Base-by-base conservation (phyloP, 1,140 invertebrate genomes). In the Monochamus saltuarius region DNA sequence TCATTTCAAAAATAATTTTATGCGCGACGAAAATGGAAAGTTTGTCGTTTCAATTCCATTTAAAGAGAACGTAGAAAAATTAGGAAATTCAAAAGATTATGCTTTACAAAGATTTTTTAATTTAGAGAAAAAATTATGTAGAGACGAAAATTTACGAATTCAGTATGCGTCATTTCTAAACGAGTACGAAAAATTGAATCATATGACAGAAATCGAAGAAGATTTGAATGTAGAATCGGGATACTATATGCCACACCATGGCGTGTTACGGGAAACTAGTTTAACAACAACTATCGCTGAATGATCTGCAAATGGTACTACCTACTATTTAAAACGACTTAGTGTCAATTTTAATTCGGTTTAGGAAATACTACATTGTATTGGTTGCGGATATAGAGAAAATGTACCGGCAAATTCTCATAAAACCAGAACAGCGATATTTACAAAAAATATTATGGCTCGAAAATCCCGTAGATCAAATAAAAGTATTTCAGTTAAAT, bases 311-410 rank as follows among this genome's bases (percentile, higher is more conserved):
- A 46, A 40, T 53, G 11, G 46, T 61, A 9, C 70, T 73, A 9
- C 70, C 73, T 0, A 66, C 49, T 29, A 42, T 73, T 8, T 72
- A 72, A 40, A 22, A 66, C n/a, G 60, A 68, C 38, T 57, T 76
- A 19, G 58, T 74, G 22, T 65, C 66, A 37, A 66, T 79, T 42
- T 29, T 81, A 9, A 56, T 80, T n/a, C 69, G 77, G 47, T 80
- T 78, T 69, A 52, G 79, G 52, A 58, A 59, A 42, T 68, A 77
- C 59, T 56, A 43, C 16, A 58, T 74, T 78, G n/a, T n/a, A n/a
- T n/a, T n/a, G n/a, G n/a, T n/a, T n/a, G n/a, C n/a, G n/a, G n/a
- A n/a, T n/a, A n/a, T n/a, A n/a, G n/a, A n/a, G n/a, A n/a, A n/a
- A n/a, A n/a, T n/a, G n/a, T n/a, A n/a, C n/a, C n/a, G n/a, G n/a